phyloP scores from a whole-genome alignment of 2,113 vertebrate species.

The Ornithorhynchus anatinus region DNA sequence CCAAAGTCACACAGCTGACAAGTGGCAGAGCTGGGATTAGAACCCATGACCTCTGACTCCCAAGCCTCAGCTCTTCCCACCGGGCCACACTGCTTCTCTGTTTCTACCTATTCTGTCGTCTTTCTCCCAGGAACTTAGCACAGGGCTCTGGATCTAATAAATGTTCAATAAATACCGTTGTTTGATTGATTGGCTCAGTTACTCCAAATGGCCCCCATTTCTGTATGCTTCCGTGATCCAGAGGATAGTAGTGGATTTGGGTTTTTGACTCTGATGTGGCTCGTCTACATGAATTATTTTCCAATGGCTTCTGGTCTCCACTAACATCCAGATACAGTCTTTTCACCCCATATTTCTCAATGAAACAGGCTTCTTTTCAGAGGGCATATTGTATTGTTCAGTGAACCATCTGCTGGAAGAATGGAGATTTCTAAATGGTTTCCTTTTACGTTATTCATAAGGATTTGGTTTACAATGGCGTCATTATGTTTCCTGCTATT shows the following conservation, averaged over 20 bases:
- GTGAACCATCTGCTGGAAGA: background rate
- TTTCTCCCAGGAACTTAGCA: too few species aligned
- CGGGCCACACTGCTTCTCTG: background rate
- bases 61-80: too few species aligned
- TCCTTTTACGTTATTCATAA: slow-evolving; percentile 39
- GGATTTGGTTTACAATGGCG: slow-evolving; percentile 5
- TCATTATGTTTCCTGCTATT: slow-evolving; percentile 36
- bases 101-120: too few species aligned
- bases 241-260: background rate
- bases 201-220: background rate
- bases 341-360: slow-evolving; percentile 28
- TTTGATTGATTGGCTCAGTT: too few species aligned
- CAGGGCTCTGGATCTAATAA: too few species aligned
- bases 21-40: too few species aligned
- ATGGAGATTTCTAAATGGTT: slow-evolving; percentile 23
- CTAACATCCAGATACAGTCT: slow-evolving; percentile 17
- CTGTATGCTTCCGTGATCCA: background rate
- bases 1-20: too few species aligned
- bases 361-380: slow-evolving; percentile 19
- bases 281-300: slow-evolving; percentile 12
- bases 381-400: slow-evolving; percentile 29
- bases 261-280: slow-evolving; percentile 18
- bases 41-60: too few species aligned
- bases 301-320: slow-evolving; percentile 13
- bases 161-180: too few species aligned